phyloP scores from a whole-genome alignment of 2,113 vertebrate genomes.

The Raphicerus campestris region DNA sequence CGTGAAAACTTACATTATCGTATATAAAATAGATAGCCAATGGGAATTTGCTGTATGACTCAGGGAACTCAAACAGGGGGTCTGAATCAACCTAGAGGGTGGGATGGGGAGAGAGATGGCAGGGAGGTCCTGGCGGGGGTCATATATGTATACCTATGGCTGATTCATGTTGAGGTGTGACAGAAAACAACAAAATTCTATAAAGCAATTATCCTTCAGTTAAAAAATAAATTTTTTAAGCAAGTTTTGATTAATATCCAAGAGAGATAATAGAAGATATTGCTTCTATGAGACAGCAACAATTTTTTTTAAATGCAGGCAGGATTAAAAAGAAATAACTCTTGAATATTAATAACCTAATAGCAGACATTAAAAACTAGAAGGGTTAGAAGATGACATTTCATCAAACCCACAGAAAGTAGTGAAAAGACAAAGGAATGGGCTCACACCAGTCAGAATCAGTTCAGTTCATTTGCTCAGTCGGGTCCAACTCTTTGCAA shows the following conservation, averaged over 20 bases:
- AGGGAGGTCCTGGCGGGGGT: not conserved
- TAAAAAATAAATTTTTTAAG: not conserved
- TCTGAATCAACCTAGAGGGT: not conserved
- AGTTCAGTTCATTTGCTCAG: not conserved
- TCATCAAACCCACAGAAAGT: not conserved
- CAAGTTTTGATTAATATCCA: not conserved
- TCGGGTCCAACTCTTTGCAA: fast-evolving
- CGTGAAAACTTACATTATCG: not conserved
- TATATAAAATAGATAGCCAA: not conserved
- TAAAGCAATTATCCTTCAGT: not conserved
- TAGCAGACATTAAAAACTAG: not conserved
- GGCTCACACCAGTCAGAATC: not conserved
- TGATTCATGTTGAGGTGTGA: not conserved
- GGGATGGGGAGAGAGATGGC: not conserved
- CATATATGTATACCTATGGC: not conserved
- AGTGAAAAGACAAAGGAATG: not conserved
- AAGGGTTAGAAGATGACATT: not conserved
- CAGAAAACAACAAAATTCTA: not conserved
- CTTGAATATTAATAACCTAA: not conserved
- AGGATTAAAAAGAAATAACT: not conserved
- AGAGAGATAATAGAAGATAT: not conserved
- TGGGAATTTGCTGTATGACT: not conserved
- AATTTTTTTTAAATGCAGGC: not conserved
- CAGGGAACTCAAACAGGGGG: not conserved
- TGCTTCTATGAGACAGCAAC: not conserved